A percentile compares a stretch with the other conserved stretches of the same genome.
phyloP scores from a whole-genome alignment of 2,797 vertebrate genomes.

The Cebuella pygmaea region DNA sequence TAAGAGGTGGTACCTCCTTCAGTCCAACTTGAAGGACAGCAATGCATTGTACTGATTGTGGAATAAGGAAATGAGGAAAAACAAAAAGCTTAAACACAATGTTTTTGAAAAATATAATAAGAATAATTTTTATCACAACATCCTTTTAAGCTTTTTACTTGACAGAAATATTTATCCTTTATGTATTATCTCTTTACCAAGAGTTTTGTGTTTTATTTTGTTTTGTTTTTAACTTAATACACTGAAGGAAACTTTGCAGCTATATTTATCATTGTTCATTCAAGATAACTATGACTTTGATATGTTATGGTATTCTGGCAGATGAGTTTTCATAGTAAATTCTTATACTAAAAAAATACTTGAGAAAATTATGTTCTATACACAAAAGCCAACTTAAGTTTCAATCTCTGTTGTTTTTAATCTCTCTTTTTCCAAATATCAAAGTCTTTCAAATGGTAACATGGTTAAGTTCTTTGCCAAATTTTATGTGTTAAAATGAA shows the following conservation, averaged over 20 bases:
- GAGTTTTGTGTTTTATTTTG: background rate
- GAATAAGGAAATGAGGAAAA: background rate
- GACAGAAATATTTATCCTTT: background rate
- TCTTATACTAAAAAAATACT: slow-evolving; percentile 67
- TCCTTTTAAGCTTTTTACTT: background rate
- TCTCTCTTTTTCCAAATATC: slow-evolving; percentile 75
- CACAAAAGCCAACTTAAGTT: slow-evolving; percentile 63
- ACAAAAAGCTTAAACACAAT: slow-evolving; percentile 45
- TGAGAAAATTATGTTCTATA: slow-evolving; percentile 61
- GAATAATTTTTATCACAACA: slow-evolving; percentile 2
- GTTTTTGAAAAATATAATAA: background rate
- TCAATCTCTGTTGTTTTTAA: slow-evolving; percentile 76
- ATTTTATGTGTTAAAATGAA: slow-evolving; percentile 77
- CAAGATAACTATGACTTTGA: slow-evolving; percentile 49
- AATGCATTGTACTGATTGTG: background rate
- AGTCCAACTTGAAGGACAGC: background rate
- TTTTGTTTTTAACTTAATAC: background rate
- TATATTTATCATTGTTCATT: slow-evolving; percentile 53
- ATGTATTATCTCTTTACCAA: background rate
- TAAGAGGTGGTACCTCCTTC: background rate
- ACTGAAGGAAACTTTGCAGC: background rate
- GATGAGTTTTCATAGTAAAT: slow-evolving; percentile 50
- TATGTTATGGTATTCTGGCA: slow-evolving; percentile 41
- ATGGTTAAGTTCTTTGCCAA: slow-evolving; percentile 74
- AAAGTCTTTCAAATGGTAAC: slow-evolving; percentile 77